A percentile compares a stretch with the other conserved stretches of the same genome.
These are phyloP conservation scores for Gymnogyps californianus DNA, from an alignment of 2,113 vertebrate genomes.

Conservation along the genomic window DNA sequence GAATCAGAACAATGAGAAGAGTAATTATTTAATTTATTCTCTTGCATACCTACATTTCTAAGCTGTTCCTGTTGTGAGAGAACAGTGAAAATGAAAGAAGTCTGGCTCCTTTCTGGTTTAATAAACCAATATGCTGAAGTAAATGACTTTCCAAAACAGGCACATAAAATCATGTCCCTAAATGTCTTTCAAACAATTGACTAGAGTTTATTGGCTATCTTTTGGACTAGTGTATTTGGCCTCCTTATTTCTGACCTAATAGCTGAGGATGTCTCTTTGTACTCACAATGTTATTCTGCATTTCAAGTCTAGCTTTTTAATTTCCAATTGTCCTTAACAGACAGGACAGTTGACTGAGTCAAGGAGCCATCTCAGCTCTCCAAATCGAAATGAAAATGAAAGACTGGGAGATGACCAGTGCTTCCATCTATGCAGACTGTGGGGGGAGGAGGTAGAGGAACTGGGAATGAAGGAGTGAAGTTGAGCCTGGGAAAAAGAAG, in stretches of 20 bases:
- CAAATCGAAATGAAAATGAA: neutral
- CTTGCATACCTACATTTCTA: neutral
- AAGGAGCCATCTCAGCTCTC: neutral
- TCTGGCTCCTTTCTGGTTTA: neutral
- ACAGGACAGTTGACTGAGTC: neutral
- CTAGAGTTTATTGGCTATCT: neutral
- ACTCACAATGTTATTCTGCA: neutral
- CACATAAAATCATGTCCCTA: neutral
- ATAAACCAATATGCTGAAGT: neutral
- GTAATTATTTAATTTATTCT: neutral
- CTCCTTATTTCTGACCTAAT: neutral
- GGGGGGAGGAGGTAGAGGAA: neutral
- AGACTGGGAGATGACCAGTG: neutral
- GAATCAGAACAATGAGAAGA: neutral
- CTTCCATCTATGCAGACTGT: neutral
- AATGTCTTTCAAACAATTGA: neutral
- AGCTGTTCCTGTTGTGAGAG: neutral
- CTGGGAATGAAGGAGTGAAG: neutral
- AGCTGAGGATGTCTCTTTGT: neutral
- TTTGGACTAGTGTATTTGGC: neutral
- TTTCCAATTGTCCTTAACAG: neutral
- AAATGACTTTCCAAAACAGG: neutral
- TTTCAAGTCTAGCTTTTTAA: neutral
- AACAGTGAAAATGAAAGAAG: neutral
- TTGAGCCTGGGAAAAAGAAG: neutral